phyloP scores from a whole-genome alignment of 1,140 invertebrate species.

The Drosophila kikkawai region DNA sequence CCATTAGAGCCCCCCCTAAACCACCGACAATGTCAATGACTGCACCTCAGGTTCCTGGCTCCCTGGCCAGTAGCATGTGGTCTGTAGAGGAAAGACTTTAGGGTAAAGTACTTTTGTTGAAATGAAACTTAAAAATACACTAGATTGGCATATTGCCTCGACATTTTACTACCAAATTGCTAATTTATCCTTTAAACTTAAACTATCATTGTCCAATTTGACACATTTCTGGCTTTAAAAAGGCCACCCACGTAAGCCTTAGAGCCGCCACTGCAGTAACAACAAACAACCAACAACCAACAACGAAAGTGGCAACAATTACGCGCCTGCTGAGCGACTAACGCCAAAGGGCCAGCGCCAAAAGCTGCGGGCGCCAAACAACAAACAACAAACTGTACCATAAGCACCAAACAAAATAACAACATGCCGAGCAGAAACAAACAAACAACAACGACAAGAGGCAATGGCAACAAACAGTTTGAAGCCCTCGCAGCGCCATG shows the following conservation, averaged over 20 bases:
- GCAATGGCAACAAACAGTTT: slow-evolving; percentile 22
- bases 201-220: neutral
- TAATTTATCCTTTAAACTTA: neutral
- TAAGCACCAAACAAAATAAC: slow-evolving; percentile 31
- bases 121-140: neutral
- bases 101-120: neutral
- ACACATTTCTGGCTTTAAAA: neutral
- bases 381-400: slow-evolving; percentile 16
- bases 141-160: too few species aligned
- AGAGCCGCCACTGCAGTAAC: slow-evolving; percentile 8
- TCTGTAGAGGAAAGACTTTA: neutral
- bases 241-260: slow-evolving; percentile 6
- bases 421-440: slow-evolving; percentile 19
- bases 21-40: slow-evolving; percentile 33
- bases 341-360: slow-evolving; percentile 28
- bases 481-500: slow-evolving; percentile 27
- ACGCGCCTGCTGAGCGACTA: slow-evolving; percentile 21
- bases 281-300: slow-evolving; percentile 14
- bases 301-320: slow-evolving; percentile 41
- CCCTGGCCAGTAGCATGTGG: neutral
- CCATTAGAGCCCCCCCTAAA: neutral
- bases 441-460: slow-evolving; percentile 7
- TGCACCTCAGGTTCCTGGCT: neutral
- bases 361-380: slow-evolving; percentile 30
- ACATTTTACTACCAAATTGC: too few species aligned